Conservation (phyloP, 1,140 invertebrate genomes). For the Berghia stephanieae region DNA sequence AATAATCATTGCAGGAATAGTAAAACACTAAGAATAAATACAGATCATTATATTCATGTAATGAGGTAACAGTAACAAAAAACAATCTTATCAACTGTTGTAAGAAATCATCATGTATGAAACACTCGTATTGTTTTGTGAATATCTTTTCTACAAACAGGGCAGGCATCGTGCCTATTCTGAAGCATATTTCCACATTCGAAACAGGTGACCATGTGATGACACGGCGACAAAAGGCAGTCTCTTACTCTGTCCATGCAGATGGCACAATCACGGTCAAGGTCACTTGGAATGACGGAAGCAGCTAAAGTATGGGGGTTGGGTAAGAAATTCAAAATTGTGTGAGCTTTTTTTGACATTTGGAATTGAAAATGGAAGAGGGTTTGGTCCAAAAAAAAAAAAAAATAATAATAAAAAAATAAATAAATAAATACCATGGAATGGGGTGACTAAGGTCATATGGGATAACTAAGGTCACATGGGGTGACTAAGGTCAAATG, state of each 20-base stretch:
- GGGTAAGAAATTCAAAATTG: not conserved
- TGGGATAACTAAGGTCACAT: too few species aligned
- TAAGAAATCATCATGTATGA: slow-evolving; percentile 55
- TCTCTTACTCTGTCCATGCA: slow-evolving; percentile 69
- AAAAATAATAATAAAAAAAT: too few species aligned
- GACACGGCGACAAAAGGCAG: slow-evolving; percentile 68
- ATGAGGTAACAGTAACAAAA: too few species aligned
- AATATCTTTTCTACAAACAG: slow-evolving; percentile 69
- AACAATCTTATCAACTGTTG: too few species aligned
- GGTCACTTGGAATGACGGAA: slow-evolving; percentile 37
- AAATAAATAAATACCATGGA: too few species aligned
- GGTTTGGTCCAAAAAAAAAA: not conserved
- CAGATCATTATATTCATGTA: too few species aligned
- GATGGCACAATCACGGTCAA: slow-evolving; percentile 69
- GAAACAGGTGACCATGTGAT: slow-evolving; percentile 69
- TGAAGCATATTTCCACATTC: slow-evolving; percentile 66
- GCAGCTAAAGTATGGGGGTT: too few species aligned
- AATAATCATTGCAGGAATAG: too few species aligned
- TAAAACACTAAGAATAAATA: too few species aligned
- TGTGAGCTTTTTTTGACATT: not conserved
- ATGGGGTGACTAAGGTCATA: too few species aligned
- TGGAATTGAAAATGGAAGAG: too few species aligned
- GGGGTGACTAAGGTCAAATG: too few species aligned
- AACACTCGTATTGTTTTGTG: slow-evolving; percentile 60
- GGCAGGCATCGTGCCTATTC: slow-evolving; percentile 67